Evolutionary conservation across 1,140 invertebrate genomes (phyloP).

Genomic region (Thaumatotibia leucotreta): DNA sequence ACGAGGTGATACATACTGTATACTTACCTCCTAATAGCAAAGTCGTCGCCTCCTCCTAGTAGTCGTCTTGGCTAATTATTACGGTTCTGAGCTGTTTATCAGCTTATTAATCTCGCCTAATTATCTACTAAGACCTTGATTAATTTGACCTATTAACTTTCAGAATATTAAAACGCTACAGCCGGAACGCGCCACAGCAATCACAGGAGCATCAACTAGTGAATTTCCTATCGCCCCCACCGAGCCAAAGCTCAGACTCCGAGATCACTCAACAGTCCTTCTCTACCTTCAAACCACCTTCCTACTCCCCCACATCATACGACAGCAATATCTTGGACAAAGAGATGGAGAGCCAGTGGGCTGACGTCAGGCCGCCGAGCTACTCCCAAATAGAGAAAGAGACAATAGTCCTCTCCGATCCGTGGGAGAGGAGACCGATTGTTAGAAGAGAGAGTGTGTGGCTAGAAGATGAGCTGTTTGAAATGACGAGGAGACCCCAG

Average conservation of each 20-base stretch:
- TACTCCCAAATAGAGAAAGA: constrained; percentile 67
- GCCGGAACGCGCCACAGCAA: constrained; percentile 77
- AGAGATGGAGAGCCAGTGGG: constrained; percentile 66
- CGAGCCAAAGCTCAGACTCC: constrained; percentile 58
- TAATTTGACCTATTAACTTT: constrained; percentile 23
- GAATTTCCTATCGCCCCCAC: constrained; percentile 80
- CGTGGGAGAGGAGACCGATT: constrained; percentile 68
- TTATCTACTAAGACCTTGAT: not conserved
- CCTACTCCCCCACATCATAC: constrained; percentile 65
- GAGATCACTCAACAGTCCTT: constrained; percentile 68
- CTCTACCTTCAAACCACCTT: constrained; percentile 78
- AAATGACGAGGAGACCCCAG: constrained; percentile 84
- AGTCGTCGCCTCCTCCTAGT: no score
- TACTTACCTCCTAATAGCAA: no score
- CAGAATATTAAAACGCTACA: constrained; percentile 81
- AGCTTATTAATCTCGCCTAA: not conserved
- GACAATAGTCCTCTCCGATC: constrained; percentile 75
- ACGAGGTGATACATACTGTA: no score
- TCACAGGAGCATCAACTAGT: constrained; percentile 79
- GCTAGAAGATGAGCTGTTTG: constrained; percentile 84
- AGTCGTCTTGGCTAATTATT: no score
- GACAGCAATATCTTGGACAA: constrained; percentile 64
- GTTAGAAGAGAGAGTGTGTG: constrained; percentile 77
- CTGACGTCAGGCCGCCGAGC: constrained; percentile 74
- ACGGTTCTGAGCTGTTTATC: no score